Evolutionary conservation across 2,113 vertebrate species (phyloP).

Genomic region (Pogonocichla stellata): DNA sequence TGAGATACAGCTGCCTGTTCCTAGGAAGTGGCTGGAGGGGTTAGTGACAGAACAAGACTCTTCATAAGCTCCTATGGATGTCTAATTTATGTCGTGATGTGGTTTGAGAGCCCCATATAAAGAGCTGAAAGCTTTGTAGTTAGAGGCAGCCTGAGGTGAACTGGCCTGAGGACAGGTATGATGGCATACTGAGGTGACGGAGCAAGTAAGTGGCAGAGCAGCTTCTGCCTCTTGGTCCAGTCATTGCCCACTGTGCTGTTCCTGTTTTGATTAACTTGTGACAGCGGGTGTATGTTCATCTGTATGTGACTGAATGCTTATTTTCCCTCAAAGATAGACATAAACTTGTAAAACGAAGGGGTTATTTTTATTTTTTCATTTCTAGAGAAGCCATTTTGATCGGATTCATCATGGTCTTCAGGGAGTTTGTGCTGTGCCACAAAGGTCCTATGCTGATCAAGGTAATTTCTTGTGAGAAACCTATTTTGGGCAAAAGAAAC

Average conservation of each 20-base stretch:
- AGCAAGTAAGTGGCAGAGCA: background rate
- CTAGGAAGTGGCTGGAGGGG: background rate
- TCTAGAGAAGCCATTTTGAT: constrained; percentile 80
- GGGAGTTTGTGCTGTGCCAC: constrained; percentile 74
- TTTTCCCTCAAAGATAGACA: background rate
- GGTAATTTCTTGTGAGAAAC: constrained; percentile 65
- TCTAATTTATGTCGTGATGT: background rate
- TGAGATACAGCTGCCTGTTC: too few relatives aligned
- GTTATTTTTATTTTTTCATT: background rate
- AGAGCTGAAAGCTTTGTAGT: background rate
- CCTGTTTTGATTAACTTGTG: background rate
- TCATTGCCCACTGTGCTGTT: fast-evolving
- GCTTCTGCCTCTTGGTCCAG: background rate
- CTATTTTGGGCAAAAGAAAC: fast-evolving
- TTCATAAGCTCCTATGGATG: background rate
- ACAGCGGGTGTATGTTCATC: fast-evolving
- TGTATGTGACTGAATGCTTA: background rate
- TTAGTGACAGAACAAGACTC: background rate
- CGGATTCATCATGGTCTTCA: constrained; percentile 83
- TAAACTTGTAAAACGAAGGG: background rate
- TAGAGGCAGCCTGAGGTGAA: background rate
- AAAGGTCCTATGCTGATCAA: constrained; percentile 89
- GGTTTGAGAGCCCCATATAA: background rate
- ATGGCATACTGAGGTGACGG: background rate
- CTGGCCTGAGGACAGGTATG: background rate